These are phyloP conservation scores for Drosophila setifemur DNA, from an alignment of 1,140 invertebrate species.

Conservation along the genomic window DNA sequence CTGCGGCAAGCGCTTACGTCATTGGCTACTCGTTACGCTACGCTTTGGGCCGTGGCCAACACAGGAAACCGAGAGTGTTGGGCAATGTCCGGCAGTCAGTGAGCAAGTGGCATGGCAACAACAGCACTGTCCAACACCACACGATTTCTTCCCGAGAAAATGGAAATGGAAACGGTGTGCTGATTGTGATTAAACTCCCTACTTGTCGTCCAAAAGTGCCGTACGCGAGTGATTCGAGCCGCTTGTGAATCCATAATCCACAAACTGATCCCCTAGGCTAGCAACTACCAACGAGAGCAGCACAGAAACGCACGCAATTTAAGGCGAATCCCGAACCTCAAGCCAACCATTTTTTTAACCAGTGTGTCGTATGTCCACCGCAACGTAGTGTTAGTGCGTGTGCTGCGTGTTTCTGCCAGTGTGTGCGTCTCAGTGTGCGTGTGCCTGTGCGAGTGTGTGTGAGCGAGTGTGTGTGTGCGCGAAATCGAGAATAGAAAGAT, in stretches of 20 bases:
- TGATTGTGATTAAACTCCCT: conserved; percentile 54
- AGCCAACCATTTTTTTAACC: conserved; percentile 51
- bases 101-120: not conserved
- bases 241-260: not conserved
- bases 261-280: not conserved
- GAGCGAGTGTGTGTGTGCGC: conserved; percentile 61
- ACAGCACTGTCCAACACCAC: conserved; percentile 4
- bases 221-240: conserved; percentile 36
- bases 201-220: conserved; percentile 46
- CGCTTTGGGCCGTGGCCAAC: not conserved
- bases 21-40: not conserved
- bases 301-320: conserved; percentile 25
- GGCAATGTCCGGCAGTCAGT: not conserved
- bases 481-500: conserved; percentile 75
- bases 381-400: conserved; percentile 34
- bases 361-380: conserved; percentile 40
- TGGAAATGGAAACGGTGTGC: conserved; percentile 63
- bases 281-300: not conserved
- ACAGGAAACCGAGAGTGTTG: not conserved
- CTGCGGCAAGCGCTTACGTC: not conserved
- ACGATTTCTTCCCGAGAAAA: conserved; percentile 32
- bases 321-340: conserved; percentile 5
- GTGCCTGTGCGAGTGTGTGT: conserved; percentile 11
- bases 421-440: conserved; percentile 21
- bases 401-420: conserved; percentile 9